Evolutionary conservation across 2,113 vertebrate genomes (phyloP).

Genomic region (Scopus umbretta): DNA sequence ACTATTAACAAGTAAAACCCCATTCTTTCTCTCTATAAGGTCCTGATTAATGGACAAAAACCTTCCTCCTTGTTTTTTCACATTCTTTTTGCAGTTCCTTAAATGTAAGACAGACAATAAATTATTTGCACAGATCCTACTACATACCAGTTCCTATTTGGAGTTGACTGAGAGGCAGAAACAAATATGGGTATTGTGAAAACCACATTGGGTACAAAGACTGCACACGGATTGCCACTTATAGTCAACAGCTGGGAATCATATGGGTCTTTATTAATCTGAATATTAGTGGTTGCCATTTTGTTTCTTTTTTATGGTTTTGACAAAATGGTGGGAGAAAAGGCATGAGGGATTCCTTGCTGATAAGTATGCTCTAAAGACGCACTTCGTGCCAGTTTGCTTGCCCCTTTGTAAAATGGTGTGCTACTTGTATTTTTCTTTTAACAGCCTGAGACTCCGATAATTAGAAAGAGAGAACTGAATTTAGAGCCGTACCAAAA

Average conservation of each 20-base stretch:
- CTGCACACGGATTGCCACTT: slow-evolving; percentile 44
- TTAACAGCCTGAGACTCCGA: neutral
- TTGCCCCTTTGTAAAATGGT: neutral
- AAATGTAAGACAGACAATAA: slow-evolving; percentile 42
- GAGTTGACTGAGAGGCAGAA: slow-evolving; percentile 60
- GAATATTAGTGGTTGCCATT: slow-evolving; percentile 48
- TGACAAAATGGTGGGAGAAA: slow-evolving; percentile 37
- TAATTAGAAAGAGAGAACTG: neutral
- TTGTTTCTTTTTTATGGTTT: slow-evolving; percentile 23
- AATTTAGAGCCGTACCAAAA: slow-evolving; percentile 48
- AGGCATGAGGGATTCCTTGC: neutral
- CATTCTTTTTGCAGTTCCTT: slow-evolving; percentile 30
- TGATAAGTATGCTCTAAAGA: neutral
- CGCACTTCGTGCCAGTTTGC: neutral
- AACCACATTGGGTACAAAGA: slow-evolving; percentile 7
- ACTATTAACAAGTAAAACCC: slow-evolving; percentile 11
- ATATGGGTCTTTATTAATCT: slow-evolving; percentile 38
- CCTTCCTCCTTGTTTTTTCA: slow-evolving; percentile 9
- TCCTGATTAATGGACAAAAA: slow-evolving; percentile 21
- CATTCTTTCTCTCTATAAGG: slow-evolving; percentile 34
- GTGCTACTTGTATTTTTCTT: neutral
- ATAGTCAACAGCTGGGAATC: slow-evolving; percentile 31
- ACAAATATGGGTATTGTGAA: slow-evolving; percentile 48
- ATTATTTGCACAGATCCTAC: neutral
- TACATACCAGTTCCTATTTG: slow-evolving; percentile 47